These are phyloP conservation scores for Paratrypauchen microcephalus DNA, from an alignment of 2,797 vertebrate genomes.

Conservation along the genomic window DNA sequence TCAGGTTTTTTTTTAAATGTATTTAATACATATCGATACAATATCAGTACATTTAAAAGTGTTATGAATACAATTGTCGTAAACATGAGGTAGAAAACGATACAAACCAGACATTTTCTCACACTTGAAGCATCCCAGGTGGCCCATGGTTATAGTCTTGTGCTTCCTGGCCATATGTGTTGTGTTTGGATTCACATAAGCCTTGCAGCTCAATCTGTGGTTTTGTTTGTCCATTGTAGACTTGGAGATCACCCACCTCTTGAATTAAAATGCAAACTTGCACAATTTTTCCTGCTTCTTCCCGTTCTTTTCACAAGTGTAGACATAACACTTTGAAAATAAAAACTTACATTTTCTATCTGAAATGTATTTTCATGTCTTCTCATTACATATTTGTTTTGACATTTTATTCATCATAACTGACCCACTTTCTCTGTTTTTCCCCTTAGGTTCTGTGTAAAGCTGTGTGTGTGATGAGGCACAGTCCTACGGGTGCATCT, in stretches of 20 bases:
- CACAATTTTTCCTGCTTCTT: conserved; percentile 31
- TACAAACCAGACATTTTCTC: conserved; percentile 32
- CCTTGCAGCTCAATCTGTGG: conserved; percentile 47
- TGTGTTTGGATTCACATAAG: conserved; percentile 50
- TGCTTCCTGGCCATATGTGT: conserved; percentile 39
- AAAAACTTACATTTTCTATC: conserved; percentile 13
- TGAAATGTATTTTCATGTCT: conserved; percentile 31
- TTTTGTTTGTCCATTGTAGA: conserved; percentile 34
- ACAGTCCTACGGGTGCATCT: conserved; percentile 73
- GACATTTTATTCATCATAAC: conserved; percentile 6
- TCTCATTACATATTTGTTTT: not conserved
- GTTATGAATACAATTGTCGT: not conserved
- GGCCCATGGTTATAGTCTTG: conserved; percentile 30
- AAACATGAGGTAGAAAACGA: not conserved
- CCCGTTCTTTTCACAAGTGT: conserved; percentile 43
- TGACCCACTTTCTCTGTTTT: conserved; percentile 11
- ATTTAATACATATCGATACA: too few relatives aligned
- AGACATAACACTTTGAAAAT: conserved; percentile 59
- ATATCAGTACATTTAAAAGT: not conserved
- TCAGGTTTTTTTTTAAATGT: conserved; percentile 46
- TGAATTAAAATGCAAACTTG: conserved; percentile 22
- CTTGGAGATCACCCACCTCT: conserved; percentile 39
- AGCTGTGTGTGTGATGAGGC: conserved; percentile 88
- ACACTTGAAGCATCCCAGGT: conserved; percentile 47
- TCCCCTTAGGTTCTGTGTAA: conserved; percentile 76